Evolutionary conservation across 2,888 invertebrate genomes (phyloP), one percentile per base, ranked within the genome.

Genomic region (Leptinotarsa tumamoca): DNA sequence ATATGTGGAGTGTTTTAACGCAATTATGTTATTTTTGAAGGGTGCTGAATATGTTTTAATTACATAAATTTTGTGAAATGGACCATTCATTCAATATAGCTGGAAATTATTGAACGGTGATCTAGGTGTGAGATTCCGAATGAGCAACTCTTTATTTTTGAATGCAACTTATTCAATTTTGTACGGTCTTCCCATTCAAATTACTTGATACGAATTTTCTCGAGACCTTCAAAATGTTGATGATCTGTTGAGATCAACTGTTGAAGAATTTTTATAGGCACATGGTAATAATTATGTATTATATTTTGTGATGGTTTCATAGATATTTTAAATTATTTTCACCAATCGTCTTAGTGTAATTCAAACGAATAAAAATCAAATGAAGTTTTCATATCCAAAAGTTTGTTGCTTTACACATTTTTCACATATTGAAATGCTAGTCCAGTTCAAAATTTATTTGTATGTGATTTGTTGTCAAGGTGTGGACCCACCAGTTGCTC

Each of bases 401-500:
- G n/a, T 63, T 27, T 63, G 4, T 43, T 63, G 27, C 7, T 63
- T n/a, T 63, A 49, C 43, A 10, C 50, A 58, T 18, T 7, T 70
- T 70, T 23, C 56, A 70, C 61, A 58, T 33, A 70, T 70, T 21
- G 58, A 70, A 43, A 58, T 58, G 58, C 58, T 18, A 27, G 70
- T 43, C 58, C 49, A 23, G n/a, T 49, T n/a, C 7, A 58, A 56
- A 56, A 71, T 74, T 77, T 78, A 75, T 78, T 79, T 77, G 73
- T 77, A 74, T 75, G 43, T 10, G 80, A 74, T 63, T 67, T 75
- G 67, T 74, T 76, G 68, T 78, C 75, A 72, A 80, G 80, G 83
- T 85, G 84, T 84, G 83, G 84, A 84, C 83, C 84, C 80, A 81
- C 84, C 82, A 84, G 82, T 79, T 83, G 84, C 83, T 84, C 84